Evolutionary conservation across 2,113 vertebrate genomes (phyloP).

Genomic region (Apeltes quadracus): DNA sequence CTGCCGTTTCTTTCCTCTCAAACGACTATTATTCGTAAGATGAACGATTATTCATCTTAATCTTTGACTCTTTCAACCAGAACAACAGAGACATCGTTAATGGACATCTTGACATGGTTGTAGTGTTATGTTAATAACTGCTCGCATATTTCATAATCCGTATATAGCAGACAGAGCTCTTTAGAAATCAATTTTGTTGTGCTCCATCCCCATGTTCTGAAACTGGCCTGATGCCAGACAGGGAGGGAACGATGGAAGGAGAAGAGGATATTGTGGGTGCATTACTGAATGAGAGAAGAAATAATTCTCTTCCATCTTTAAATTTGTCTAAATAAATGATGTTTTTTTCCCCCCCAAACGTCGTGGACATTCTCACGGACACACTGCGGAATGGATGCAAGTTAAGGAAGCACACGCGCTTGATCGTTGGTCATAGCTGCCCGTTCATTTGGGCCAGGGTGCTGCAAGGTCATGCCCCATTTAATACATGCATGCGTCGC

Average conservation of each 20-base stretch:
- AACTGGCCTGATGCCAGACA: slow-evolving; percentile 63
- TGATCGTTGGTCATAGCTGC: slow-evolving; percentile 5
- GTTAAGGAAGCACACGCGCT: slow-evolving; percentile 3
- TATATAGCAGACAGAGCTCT: slow-evolving; percentile 59
- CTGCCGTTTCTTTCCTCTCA: background rate
- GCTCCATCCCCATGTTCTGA: slow-evolving; percentile 60
- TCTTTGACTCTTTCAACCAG: slow-evolving; percentile 25
- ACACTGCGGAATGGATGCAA: slow-evolving; percentile 2
- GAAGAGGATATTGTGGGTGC: slow-evolving; percentile 29
- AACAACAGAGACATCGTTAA: slow-evolving; percentile 58
- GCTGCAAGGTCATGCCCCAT: slow-evolving; percentile 58
- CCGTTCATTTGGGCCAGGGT: slow-evolving; percentile 27
- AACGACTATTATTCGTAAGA: slow-evolving; percentile 16
- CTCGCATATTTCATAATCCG: slow-evolving; percentile 69
- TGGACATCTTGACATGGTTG: slow-evolving; percentile 62
- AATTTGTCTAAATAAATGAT: slow-evolving; percentile 13
- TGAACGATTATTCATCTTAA: too few species aligned
- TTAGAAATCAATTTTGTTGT: slow-evolving; percentile 78
- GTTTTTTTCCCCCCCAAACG: slow-evolving; percentile 20
- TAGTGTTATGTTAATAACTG: slow-evolving; percentile 66
- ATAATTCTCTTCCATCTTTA: slow-evolving; percentile 6
- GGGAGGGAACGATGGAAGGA: slow-evolving; percentile 38
- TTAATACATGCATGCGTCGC: slow-evolving; percentile 27
- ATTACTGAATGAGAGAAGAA: slow-evolving; percentile 49
- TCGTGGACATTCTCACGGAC: slow-evolving; percentile 1